Evolutionary conservation across 2,888 invertebrate species (phyloP).

Genomic region (Nephrotoma guestfalica): DNA sequence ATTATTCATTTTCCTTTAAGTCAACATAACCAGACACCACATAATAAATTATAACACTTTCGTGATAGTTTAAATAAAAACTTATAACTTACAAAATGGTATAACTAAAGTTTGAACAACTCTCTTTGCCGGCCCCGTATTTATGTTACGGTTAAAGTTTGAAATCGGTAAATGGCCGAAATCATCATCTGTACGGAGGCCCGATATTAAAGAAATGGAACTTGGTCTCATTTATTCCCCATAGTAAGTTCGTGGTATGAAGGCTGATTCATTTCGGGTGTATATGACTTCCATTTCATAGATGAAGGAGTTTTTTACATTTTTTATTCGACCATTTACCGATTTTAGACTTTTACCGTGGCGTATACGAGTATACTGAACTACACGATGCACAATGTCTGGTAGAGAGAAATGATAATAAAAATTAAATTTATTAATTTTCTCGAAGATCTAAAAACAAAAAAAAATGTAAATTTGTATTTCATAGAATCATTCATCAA

Average conservation of each 20-base stretch:
- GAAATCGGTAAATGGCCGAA: no score
- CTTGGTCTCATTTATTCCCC: no score
- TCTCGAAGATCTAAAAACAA: background rate
- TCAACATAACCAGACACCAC: background rate
- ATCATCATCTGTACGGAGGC: no score
- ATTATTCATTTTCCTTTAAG: background rate
- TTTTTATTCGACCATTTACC: no score
- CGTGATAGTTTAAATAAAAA: background rate
- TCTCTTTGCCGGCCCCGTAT: background rate
- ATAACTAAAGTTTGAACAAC: background rate
- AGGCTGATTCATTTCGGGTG: no score
- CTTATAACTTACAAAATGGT: no score
- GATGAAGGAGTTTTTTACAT: no score
- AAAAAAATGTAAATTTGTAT: background rate
- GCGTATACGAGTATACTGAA: background rate
- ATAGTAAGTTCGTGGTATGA: no score
- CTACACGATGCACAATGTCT: background rate
- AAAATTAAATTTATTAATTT: background rate
- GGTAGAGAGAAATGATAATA: background rate
- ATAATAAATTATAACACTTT: background rate
- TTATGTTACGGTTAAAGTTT: no score
- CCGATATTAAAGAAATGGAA: no score
- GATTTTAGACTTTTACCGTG: no score
- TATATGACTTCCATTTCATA: no score
- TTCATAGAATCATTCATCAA: background rate